A percentile compares a stretch with the other conserved stretches of the same genome.
phyloP scores from a whole-genome alignment of 2,797 vertebrate species.

The Chaetodon trifasciatus region DNA sequence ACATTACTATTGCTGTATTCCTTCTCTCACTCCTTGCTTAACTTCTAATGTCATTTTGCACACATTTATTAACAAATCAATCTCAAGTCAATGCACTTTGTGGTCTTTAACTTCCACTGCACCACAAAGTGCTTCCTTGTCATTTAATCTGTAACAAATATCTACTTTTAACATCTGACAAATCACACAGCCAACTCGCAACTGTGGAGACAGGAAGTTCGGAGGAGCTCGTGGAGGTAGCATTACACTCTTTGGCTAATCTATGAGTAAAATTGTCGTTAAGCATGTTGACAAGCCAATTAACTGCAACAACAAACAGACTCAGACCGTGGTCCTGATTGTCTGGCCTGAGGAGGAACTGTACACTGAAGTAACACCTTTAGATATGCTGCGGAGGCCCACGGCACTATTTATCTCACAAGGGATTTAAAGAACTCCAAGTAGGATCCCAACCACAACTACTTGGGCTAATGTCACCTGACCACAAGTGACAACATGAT shows the following conservation, averaged over 20 bases:
- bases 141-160: slow-evolving; percentile 37
- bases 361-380: slow-evolving; percentile 29
- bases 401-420: slow-evolving; percentile 28
- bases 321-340: slow-evolving; percentile 54
- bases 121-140: slow-evolving; percentile 10
- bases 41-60: slow-evolving; percentile 14
- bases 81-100: neutral
- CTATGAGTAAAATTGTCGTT: slow-evolving; percentile 62
- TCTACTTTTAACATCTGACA: slow-evolving; percentile 26
- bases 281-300: slow-evolving; percentile 77
- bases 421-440: slow-evolving; percentile 29
- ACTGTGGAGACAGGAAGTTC: slow-evolving; percentile 17
- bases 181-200: slow-evolving; percentile 38
- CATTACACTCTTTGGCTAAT: slow-evolving; percentile 36
- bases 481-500: slow-evolving; percentile 47
- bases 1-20: slow-evolving; percentile 25
- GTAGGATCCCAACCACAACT: slow-evolving; percentile 48
- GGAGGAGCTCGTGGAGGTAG: slow-evolving; percentile 32
- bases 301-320: slow-evolving; percentile 77
- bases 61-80: slow-evolving; percentile 15
- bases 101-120: neutral
- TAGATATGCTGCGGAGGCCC: slow-evolving; percentile 3
- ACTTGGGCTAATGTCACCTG: slow-evolving; percentile 40
- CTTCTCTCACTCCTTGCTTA: slow-evolving; percentile 1
- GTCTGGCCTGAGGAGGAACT: slow-evolving; percentile 42